Base-by-base conservation (phyloP, 2,888 invertebrate species). In the Diplazon laetatorius region DNA sequence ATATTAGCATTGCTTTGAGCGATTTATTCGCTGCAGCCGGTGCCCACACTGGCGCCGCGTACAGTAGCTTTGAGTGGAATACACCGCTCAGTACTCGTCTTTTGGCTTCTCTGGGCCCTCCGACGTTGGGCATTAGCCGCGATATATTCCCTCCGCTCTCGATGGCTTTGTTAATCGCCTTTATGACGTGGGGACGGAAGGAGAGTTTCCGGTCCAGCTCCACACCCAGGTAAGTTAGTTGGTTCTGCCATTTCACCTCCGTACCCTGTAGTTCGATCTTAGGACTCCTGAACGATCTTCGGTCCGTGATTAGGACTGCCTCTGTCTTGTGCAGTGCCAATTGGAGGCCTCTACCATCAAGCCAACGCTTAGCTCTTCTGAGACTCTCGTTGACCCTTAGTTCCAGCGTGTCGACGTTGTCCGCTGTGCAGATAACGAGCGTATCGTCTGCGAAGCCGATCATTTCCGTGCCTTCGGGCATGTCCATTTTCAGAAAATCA, bases 31-130 rank as follows among this genome's bases (percentile, higher is more conserved):
- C 16, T 9, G 18, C 16, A 2, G 46, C 46, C 16, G 14, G 3
- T 6, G 46, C 46, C 46, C 46, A 46, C 16, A 46, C 16, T 14
- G 46, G 46, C 2, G 46, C 46, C 16, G 46, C 46, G 46, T 46
- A 46, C 2, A 46, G 46, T 16, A 46, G 18, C 12, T 16, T 46
- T 12, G 46, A 46, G 5, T 6, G 16, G 3, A 14, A 2, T 16
- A 46, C 16, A 3, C 4, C 14, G 16, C 16, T 16, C 9, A 46
- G 46, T 2, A 16, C 3, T 14, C 46, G 10, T 12, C 46, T 9
- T 9, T 16, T 14, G 16, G 16, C 18, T 46, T 46, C 6, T 2
- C 16, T 46, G 4, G 46, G 46, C 1, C 46, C 46, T 1, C 12
- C 9, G 5, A 14, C 16, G 16, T 46, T 46, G 6, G 46, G 46